These are phyloP conservation scores for Chrysocyon brachyurus DNA, from an alignment of 2,797 vertebrate species.

Conservation along the genomic window DNA sequence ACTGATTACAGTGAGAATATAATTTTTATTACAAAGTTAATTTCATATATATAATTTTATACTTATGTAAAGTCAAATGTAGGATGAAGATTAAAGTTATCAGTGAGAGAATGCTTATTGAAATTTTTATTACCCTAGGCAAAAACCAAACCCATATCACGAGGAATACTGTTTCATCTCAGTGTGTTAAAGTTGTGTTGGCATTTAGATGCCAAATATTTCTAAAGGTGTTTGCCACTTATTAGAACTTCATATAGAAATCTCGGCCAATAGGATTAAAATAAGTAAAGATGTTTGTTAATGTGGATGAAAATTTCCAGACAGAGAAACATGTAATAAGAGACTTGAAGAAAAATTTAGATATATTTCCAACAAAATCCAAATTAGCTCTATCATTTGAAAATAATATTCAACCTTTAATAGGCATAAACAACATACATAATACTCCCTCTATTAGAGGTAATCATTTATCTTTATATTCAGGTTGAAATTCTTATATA, in stretches of 20 bases:
- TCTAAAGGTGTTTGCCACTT: not conserved
- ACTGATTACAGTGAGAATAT: not conserved
- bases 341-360: not conserved
- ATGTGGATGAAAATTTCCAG: not conserved
- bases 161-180: not conserved
- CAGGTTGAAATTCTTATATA: not conserved
- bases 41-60: not conserved
- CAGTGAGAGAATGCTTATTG: not conserved
- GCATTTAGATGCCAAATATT: not conserved
- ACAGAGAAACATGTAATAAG: not conserved
- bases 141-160: not conserved
- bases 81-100: not conserved
- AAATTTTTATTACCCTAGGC: not conserved
- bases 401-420: not conserved
- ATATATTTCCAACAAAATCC: not conserved
- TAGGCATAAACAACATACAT: not conserved
- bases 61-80: not conserved
- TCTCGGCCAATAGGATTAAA: not conserved
- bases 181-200: not conserved
- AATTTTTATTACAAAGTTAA: not conserved
- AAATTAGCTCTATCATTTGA: not conserved
- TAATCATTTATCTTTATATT: constrained; percentile 22
- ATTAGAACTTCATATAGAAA: not conserved
- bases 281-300: not conserved
- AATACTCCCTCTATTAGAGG: not conserved